Evolutionary conservation across 2,797 vertebrate species (phyloP), one percentile per base, ranked within the genome.

Genomic region (Choloepus didactylus): DNA sequence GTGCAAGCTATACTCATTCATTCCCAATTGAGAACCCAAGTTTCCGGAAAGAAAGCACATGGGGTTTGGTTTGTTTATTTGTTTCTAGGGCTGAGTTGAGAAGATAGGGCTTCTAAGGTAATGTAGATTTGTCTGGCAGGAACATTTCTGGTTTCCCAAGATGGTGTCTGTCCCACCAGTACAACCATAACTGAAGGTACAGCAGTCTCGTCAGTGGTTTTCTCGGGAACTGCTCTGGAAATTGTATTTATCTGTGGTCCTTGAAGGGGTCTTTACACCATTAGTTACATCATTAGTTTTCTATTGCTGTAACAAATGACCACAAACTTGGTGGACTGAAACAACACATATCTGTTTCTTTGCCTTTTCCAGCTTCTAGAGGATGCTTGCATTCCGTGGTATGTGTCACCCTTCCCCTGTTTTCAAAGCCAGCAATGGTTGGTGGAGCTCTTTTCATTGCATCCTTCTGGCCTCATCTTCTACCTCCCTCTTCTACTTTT

Each of bases 21-120:
- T 56, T 56, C 15, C 72, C 73, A 94, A 69, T 62, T 38, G 31
- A 92, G 70, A 89, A 69, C 14, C 35, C 59, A 69, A 59, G 41
- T 87, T 89, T 91, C 62, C 62, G 91, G 70, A 49, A 91, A 87
- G 87, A 94, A 91, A 66, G 67, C n/a, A 8, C 59, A 73, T 0
- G 38, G 23, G 29, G 35, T 35, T 35, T 35, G 35, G 35, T 35
- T 84, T 41, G 56, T 29, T 35, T 67, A 44, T 82, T 29, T 92
- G 29, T 91, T 86, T 87, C 54, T 51, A 81, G 51, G 27, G 35
- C 72, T 84, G 29, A 51, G 38, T 66, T 21, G 69, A 86, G 31
- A 81, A 73, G n/a, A 54, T 29, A 75, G 60, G 72, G 56, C 76
- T 92, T 86, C 73, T 35, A 9, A 85, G 2, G 31, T 44, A 23